Evolutionary conservation across 2,797 vertebrate genomes (phyloP).

Genomic region (Poeciliopsis infans): DNA sequence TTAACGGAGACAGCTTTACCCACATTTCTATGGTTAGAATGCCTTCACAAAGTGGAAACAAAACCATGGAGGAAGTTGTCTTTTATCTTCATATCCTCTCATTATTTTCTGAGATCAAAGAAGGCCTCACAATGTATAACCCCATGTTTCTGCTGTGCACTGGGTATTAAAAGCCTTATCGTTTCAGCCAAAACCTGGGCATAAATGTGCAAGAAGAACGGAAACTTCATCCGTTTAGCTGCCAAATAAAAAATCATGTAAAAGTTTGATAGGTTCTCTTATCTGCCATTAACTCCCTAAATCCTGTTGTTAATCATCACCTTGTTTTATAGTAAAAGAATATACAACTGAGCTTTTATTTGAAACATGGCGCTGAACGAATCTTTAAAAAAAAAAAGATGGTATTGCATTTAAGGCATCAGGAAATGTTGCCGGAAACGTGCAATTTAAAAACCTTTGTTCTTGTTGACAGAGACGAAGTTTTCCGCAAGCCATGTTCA

Average conservation of each 20-base stretch:
- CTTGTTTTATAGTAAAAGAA: slow-evolving; percentile 2
- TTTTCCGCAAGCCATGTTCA: slow-evolving; percentile 1
- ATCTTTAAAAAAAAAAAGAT: neutral
- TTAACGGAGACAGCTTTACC: neutral
- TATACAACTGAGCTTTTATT: neutral
- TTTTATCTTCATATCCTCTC: neutral
- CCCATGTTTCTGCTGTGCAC: slow-evolving; percentile 10
- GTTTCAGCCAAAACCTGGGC: slow-evolving; percentile 18
- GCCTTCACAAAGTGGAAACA: neutral
- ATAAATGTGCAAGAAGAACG: slow-evolving; percentile 29
- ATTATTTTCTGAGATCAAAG: neutral
- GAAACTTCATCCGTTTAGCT: slow-evolving; percentile 7
- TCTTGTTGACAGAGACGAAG: neutral
- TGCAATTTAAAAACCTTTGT: slow-evolving; percentile 3
- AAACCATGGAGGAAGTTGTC: slow-evolving; percentile 14
- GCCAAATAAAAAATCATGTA: slow-evolving; percentile 8
- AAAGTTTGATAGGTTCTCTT: slow-evolving; percentile 5
- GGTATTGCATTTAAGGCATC: slow-evolving; percentile 8
- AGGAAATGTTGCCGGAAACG: slow-evolving; percentile 4
- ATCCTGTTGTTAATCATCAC: slow-evolving; percentile 21
- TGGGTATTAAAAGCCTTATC: slow-evolving; percentile 41
- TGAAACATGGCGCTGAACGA: neutral
- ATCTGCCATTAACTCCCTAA: slow-evolving; percentile 1
- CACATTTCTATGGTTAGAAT: slow-evolving; percentile 2
- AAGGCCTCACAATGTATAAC: neutral